phyloP scores from a whole-genome alignment of 2,113 vertebrate species.

The Pteronura brasiliensis region DNA sequence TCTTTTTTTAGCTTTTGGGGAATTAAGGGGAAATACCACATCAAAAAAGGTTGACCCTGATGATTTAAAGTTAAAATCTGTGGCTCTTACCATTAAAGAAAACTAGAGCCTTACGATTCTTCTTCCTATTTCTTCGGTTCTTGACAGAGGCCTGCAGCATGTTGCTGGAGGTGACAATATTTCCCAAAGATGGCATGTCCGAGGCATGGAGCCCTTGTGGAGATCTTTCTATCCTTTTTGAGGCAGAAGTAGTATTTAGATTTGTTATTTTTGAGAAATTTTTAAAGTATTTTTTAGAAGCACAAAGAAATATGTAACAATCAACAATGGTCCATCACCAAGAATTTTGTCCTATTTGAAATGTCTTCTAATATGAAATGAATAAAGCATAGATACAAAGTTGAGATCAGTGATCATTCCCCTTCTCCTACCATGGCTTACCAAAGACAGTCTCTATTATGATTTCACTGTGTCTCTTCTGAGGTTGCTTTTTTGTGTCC shows the following conservation, averaged over 20 bases:
- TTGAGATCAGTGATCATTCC: background rate
- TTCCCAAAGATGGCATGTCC: background rate
- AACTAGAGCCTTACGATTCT: background rate
- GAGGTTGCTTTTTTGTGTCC: background rate
- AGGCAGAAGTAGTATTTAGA: background rate
- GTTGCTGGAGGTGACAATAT: background rate
- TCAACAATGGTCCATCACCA: background rate
- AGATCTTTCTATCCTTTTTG: background rate
- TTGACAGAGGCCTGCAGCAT: background rate
- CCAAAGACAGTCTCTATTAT: background rate
- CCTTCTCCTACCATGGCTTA: background rate
- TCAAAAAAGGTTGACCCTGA: background rate
- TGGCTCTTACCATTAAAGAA: background rate
- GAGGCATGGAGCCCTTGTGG: background rate
- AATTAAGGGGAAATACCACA: background rate
- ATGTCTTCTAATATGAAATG: background rate
- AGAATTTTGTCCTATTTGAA: background rate
- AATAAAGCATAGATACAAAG: background rate
- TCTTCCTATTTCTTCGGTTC: background rate
- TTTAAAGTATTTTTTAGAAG: background rate
- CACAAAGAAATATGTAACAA: background rate
- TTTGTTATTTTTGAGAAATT: background rate
- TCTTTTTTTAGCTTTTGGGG: background rate
- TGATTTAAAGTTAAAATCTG: slow-evolving; percentile 39
- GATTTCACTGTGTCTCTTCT: background rate